Base-by-base conservation (phyloP, 2,888 invertebrate species). In the Scrobipalpa atriplicella region DNA sequence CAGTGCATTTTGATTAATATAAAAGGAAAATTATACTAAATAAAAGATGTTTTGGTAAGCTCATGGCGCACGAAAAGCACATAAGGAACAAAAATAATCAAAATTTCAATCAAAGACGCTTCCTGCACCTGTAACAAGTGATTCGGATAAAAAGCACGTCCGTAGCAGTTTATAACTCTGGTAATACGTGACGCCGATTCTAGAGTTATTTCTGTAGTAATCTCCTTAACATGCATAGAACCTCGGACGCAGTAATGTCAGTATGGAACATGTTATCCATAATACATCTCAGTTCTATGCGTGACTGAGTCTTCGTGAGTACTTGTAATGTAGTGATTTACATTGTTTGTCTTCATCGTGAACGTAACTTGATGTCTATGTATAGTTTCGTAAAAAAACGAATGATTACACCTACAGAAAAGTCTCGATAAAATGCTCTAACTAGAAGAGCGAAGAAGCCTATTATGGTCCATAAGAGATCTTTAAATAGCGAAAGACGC, bases 91-190 rank as follows among this genome's bases (percentile, higher is more conserved):
- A 56, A 56, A n/a, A 56, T n/a, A 21, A 29, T 2, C 36, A 21
- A 29, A 56, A n/a, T 56, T 52, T 58, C 11, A 58, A 58, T 39
- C 41, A 41, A 39, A 61, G 19, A 10, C 39, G 11, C 29, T 51
- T 51, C 29, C 62, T 29, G 19, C 52, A 63, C 64, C 61, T 51
- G 64, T 64, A 38, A 29, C 51, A 16, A 21, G 19, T 38, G 0
- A 43, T 64, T 64, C n/a, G 8, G 39, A 54, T 21, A 38, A 54
- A 13, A 13, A 39, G 9, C 64, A 64, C 54, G 64, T 64, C 6
- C 47, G 18, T 21, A 56, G 64, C 21, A 54, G 64, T 56, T 64
- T 56, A 41, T 56, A 41, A 21, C 41, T 16, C n/a, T 6, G 5
- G 29, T 29, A 29, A 38, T 29, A 29, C 47, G 47, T 41, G 61